A percentile compares a stretch with the other conserved stretches of the same genome.
Evolutionary conservation across 1,140 invertebrate genomes (phyloP).

Genomic region (Centruroides sculpturatus): DNA sequence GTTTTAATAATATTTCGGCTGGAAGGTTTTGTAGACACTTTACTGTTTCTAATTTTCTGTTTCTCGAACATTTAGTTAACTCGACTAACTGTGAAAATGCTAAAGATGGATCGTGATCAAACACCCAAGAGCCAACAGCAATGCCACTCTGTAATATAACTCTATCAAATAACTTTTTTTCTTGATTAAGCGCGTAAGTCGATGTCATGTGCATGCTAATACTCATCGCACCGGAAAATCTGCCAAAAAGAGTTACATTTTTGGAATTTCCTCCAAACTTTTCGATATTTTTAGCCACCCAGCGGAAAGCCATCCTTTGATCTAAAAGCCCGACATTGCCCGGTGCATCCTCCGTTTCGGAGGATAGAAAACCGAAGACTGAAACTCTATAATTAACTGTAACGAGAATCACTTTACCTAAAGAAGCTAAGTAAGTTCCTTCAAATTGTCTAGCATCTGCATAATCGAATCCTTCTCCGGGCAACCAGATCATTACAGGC

Average conservation of each 20-base stretch:
- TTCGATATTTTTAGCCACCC: slow-evolving; percentile 72
- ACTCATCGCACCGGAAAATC: slow-evolving; percentile 22
- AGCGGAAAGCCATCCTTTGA: slow-evolving; percentile 69
- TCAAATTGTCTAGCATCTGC: slow-evolving; percentile 22
- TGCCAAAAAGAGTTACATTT: slow-evolving; percentile 71
- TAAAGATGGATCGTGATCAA: slow-evolving; percentile 15
- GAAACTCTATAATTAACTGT: slow-evolving; percentile 28
- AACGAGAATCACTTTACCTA: slow-evolving; percentile 25
- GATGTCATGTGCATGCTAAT: slow-evolving; percentile 19
- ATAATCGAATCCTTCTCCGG: slow-evolving; percentile 23
- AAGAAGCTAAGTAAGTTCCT: slow-evolving; percentile 19
- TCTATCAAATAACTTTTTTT: slow-evolving; percentile 15
- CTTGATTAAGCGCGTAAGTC: slow-evolving; percentile 2
- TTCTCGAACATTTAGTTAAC: neutral
- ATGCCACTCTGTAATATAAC: slow-evolving; percentile 21
- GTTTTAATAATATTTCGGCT: slow-evolving; percentile 7
- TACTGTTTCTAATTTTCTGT: neutral
- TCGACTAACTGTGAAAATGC: neutral
- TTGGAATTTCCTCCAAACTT: slow-evolving; percentile 68
- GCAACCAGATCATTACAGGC: slow-evolving; percentile 22
- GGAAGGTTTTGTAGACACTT: slow-evolving; percentile 12
- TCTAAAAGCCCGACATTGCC: slow-evolving; percentile 87
- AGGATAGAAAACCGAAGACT: slow-evolving; percentile 76
- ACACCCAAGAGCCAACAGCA: slow-evolving; percentile 18
- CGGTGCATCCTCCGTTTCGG: slow-evolving; percentile 49